phyloP scores from a whole-genome alignment of 2,888 invertebrate species.

The Ichneumoninae sp. region DNA sequence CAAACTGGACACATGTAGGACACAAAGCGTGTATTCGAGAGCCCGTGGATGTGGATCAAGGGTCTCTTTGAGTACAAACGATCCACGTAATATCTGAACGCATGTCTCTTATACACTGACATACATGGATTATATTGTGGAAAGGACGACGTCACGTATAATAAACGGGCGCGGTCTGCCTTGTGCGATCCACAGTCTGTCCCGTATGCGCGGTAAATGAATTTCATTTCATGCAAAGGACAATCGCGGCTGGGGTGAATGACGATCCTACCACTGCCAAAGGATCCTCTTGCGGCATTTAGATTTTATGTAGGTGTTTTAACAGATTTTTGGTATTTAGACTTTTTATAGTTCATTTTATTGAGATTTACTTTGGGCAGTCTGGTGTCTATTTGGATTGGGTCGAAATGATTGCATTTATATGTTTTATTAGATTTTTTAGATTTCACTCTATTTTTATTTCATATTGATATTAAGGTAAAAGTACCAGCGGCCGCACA shows the following conservation, averaged over 20 bases:
- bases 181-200: neutral
- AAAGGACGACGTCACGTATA: neutral
- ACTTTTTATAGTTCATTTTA: neutral
- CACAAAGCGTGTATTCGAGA: constrained; percentile 44
- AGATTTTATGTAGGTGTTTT: neutral
- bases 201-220: neutral
- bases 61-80: constrained; percentile 40
- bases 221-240: neutral
- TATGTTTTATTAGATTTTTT: too few species aligned
- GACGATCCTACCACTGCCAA: neutral
- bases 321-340: neutral
- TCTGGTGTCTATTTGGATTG: too few species aligned
- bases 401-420: too few species aligned
- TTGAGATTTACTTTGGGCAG: neutral
- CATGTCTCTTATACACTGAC: neutral
- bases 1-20: constrained; percentile 52
- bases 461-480: too few species aligned
- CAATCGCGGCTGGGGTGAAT: neutral
- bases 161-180: neutral
- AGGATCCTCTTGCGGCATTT: neutral
- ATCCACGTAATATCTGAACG: constrained; percentile 17
- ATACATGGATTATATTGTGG: neutral
- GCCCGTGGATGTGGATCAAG: constrained; percentile 30
- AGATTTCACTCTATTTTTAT: too few species aligned
- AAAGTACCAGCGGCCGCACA: too few species aligned